Conservation (phyloP, 2,888 invertebrate genomes). For the Dendrolimus houi region DNA sequence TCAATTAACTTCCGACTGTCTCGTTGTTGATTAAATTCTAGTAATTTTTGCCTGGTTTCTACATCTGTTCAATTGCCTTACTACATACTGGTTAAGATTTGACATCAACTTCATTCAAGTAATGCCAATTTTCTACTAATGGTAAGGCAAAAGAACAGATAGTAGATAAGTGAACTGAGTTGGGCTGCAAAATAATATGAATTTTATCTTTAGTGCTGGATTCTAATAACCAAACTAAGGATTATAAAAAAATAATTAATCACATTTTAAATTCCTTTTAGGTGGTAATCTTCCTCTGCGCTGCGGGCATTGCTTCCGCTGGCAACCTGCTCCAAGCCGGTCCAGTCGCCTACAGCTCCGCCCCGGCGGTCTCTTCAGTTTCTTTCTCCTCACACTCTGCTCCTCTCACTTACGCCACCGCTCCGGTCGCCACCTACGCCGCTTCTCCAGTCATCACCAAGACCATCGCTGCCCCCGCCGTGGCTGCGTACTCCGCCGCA, state of each 20-base stretch:
- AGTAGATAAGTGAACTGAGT: no score
- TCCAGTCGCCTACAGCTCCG: slow-evolving; percentile 67
- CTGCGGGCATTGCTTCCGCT: slow-evolving; percentile 77
- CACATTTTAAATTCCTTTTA: slow-evolving; percentile 13
- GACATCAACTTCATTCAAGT: no score
- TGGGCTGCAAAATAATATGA: no score
- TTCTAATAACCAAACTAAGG: no score
- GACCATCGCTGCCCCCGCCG: slow-evolving; percentile 9
- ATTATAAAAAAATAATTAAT: background rate
- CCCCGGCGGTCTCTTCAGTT: slow-evolving; percentile 39
- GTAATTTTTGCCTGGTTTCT: no score
- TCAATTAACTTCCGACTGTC: no score
- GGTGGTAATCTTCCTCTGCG: slow-evolving; percentile 75
- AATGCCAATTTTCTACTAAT: no score
- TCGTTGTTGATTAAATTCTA: no score
- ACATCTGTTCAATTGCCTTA: no score
- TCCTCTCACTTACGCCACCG: slow-evolving; percentile 26
- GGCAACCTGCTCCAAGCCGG: slow-evolving; percentile 67
- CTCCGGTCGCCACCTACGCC: slow-evolving; percentile 21
- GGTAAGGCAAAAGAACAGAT: no score
- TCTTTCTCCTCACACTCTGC: background rate
- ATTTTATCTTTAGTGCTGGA: no score
- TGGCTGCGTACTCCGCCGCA: slow-evolving; percentile 38
- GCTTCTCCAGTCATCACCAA: slow-evolving; percentile 22
- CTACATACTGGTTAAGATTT: no score